These are phyloP conservation scores for Clarias gariepinus DNA, from an alignment of 2,113 vertebrate genomes.

Conservation along the genomic window DNA sequence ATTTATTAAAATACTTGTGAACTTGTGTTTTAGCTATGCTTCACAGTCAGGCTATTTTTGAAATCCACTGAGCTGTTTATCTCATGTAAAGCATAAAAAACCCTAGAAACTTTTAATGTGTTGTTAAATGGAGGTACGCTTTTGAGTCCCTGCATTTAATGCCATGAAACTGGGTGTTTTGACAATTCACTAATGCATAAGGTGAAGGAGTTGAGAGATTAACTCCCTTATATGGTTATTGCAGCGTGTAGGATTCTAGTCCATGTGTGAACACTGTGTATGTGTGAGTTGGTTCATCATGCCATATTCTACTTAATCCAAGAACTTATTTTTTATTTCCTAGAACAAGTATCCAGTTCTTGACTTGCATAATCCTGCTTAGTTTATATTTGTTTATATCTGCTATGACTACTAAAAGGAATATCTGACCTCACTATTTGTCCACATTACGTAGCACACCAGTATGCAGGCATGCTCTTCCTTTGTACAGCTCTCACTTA, in stretches of 20 bases:
- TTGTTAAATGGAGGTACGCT: neutral
- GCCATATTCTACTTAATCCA: too few relatives aligned
- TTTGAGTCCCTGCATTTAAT: neutral
- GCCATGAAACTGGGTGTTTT: neutral
- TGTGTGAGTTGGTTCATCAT: neutral
- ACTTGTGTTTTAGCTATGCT: neutral
- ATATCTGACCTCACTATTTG: neutral
- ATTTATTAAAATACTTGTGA: neutral
- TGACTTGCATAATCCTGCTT: too few relatives aligned
- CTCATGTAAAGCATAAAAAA: neutral
- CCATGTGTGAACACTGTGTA: slow-evolving; percentile 45
- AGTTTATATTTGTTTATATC: too few relatives aligned
- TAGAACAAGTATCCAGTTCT: too few relatives aligned
- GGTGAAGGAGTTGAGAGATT: neutral
- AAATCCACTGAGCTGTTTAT: neutral
- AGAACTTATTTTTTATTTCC: too few relatives aligned
- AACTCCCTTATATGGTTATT: slow-evolving; percentile 1
- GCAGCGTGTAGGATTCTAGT: slow-evolving; percentile 36
- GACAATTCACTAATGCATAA: slow-evolving; percentile 44
- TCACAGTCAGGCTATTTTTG: neutral
- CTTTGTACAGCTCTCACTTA: neutral
- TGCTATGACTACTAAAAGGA: neutral
- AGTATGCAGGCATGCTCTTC: neutral
- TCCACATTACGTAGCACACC: neutral
- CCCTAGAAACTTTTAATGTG: too few relatives aligned